These are phyloP conservation scores for Archivesica marissinica DNA, from an alignment of 1,140 invertebrate species.

Conservation along the genomic window DNA sequence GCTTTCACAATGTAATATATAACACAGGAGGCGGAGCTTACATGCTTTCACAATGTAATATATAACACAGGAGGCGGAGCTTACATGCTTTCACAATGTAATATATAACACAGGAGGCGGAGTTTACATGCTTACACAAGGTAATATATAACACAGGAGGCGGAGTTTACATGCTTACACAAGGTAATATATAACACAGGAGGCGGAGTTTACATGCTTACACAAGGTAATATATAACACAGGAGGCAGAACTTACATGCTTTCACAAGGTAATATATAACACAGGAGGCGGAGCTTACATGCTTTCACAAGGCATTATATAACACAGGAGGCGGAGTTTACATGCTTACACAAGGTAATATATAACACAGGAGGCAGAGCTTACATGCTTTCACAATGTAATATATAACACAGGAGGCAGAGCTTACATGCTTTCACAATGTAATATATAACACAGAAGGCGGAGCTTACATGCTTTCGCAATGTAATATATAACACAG, in stretches of 20 bases:
- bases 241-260: slow-evolving; percentile 90
- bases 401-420: slow-evolving; percentile 86
- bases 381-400: slow-evolving; percentile 90
- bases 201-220: slow-evolving; percentile 91
- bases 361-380: slow-evolving; percentile 86
- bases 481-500: too few relatives aligned
- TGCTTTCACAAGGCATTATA: too few relatives aligned
- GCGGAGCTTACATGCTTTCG: too few relatives aligned
- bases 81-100: slow-evolving; percentile 89
- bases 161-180: slow-evolving; percentile 90
- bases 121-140: too few relatives aligned
- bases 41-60: slow-evolving; percentile 89
- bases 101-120: slow-evolving; percentile 63
- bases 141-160: too few relatives aligned
- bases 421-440: slow-evolving; percentile 89
- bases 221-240: slow-evolving; percentile 86
- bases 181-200: slow-evolving; percentile 85
- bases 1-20: slow-evolving; percentile 88
- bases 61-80: slow-evolving; percentile 88
- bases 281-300: too few relatives aligned
- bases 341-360: slow-evolving; percentile 89
- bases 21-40: slow-evolving; percentile 87
- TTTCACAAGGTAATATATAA: slow-evolving; percentile 87
- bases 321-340: too few relatives aligned
- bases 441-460: slow-evolving; percentile 84